Evolutionary conservation across 2,888 invertebrate species (phyloP), one percentile per base, ranked within the genome.

Genomic region (Orchesellides sinensis): DNA sequence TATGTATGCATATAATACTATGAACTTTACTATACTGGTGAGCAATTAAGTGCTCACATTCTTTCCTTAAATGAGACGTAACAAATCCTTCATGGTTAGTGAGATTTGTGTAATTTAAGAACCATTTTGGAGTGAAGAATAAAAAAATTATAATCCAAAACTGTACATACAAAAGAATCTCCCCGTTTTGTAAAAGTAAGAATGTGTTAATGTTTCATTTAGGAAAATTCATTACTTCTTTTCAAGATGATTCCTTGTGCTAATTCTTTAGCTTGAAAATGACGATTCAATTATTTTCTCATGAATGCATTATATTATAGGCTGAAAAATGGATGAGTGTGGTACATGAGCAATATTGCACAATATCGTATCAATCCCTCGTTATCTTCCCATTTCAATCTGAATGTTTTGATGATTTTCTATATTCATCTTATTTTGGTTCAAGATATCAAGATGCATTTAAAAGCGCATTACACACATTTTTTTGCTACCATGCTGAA

Each of bases 241-340:
- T 10, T 45, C 61, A 66, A 27, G 47, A 61, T 54, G 52, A 49
- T 40, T 63, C 63, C 74, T 66, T 75, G 75, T 66, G 54, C 75
- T 65, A 66, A 65, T 70, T 56, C 25, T 54, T 66, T 6, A 74
- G 65, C 27, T 66, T 66, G 54, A 29, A 56, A 54, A 56, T 66
- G 66, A 75, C 32, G 56, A 75, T 75, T 75, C 66, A 56, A 75
- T 75, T 75, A 65, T 40, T 40, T 66, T 66, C 25, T 66, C n/a
- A 40, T n/a, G n/a, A 8, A 40, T 45, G 12, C 35, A 63, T 45
- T 61, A 23, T 14, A 59, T 45, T 14, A 19, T 29, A 54, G 21
- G 10, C 27, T 61, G 59, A 6, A 2, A n/a, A 68, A 49, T 49
- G 45, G 68, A 54, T 49, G 35, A 75, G 47, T 49, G 73, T 8